Evolutionary conservation across 2,888 invertebrate genomes (phyloP), one percentile per base, ranked within the genome.

Genomic region (Penaeus monodon): DNA sequence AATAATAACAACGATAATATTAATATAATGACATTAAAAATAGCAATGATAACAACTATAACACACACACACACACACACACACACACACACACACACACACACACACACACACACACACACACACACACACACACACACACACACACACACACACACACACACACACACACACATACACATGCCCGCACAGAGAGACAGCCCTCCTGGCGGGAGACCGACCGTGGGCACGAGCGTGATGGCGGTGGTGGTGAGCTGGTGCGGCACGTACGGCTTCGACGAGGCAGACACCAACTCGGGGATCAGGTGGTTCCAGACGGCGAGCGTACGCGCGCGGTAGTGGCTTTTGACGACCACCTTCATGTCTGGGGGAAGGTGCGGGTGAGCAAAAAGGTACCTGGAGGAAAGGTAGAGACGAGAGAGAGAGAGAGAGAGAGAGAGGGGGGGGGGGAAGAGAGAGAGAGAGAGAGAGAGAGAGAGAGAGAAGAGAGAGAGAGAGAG

Each of bases 261-360:
- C 85, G 88, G 79, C 44, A 44, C 44, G 6, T 44, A 44, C 44
- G 44, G 44, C 44, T 10, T 44, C 10, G 44, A 44, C 10, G 44
- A 44, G 6, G 44, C 44, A 10, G 44, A 44, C 44, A 44, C 44
- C 44, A 44, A 6, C 10, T 84, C 81, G 7, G 89, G 89, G 57
- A 89, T 88, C n/a, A 89, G 82, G 24, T 78, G 77, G 65, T 86
- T 86, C 90, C 90, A 90, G 68, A 90, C 85, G 64, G 90, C 86
- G 65, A 90, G 64, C 70, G 88, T 44, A 14, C 86, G 84, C 17
- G 90, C 80, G 8, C 90, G 68, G 84, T 90, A 90, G 80, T 86
- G 88, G n/a, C 84, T 80, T 79, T 85, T 88, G 27, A 77, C 88
- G 65, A 85, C 83, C 22, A 89, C 88, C 57, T 89, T 38, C 88